These are phyloP conservation scores for Cephus pulcher DNA, from an alignment of 2,888 invertebrate species.

Conservation along the genomic window DNA sequence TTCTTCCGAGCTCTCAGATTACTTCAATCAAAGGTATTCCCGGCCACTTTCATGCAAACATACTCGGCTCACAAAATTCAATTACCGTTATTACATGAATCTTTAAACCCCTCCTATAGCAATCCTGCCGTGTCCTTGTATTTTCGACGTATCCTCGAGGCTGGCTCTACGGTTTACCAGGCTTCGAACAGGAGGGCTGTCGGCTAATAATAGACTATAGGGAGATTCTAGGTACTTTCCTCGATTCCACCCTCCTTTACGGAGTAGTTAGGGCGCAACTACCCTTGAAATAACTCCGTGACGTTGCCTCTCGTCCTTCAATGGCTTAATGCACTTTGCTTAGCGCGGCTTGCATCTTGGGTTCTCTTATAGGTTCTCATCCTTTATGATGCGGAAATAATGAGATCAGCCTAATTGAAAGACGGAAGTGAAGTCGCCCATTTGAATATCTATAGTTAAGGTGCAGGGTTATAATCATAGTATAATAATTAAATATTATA, in stretches of 20 bases:
- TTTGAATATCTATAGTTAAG: neutral
- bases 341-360: conserved; percentile 13
- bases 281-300: conserved; percentile 36
- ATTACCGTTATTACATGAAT: neutral
- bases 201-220: neutral
- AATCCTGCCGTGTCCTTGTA: neutral
- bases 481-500: neutral
- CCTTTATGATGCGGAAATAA: conserved; percentile 27
- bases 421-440: neutral
- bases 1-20: neutral
- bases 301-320: conserved; percentile 12
- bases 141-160: neutral
- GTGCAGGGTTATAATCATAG: neutral
- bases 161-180: neutral
- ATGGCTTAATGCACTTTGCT: conserved; percentile 35
- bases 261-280: conserved; percentile 27
- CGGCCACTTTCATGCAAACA: neutral
- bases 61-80: neutral
- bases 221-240: neutral
- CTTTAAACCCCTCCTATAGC: neutral
- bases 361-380: neutral
- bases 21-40: neutral
- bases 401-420: conserved; percentile 8
- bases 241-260: neutral
- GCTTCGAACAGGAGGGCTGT: neutral